phyloP scores from a whole-genome alignment of 2,797 vertebrate genomes.

The Lagocephalus sceleratus region DNA sequence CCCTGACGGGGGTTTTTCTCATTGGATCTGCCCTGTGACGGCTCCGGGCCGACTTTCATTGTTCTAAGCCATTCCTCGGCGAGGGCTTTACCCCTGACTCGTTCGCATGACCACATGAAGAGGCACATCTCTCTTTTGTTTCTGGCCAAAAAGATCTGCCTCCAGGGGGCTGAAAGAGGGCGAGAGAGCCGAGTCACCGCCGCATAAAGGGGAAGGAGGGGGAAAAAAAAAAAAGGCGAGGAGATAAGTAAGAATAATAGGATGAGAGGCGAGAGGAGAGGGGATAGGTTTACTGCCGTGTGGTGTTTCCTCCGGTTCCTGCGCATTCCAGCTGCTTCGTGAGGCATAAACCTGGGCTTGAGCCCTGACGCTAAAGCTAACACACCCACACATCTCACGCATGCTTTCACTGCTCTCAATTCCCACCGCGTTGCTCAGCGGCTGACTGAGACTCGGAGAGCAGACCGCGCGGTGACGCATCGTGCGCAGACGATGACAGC shows the following conservation, averaged over 20 bases:
- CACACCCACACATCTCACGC: conserved; percentile 72
- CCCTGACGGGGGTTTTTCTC: conserved; percentile 36
- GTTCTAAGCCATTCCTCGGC: conserved; percentile 50
- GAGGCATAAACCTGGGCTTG: conserved; percentile 66
- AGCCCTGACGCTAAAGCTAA: conserved; percentile 63
- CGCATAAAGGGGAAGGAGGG: conserved; percentile 12
- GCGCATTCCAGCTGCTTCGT: conserved; percentile 73
- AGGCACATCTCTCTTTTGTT: conserved; percentile 63
- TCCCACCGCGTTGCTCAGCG: conserved; percentile 63
- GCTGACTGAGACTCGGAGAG: conserved; percentile 44
- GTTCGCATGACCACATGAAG: conserved; percentile 46
- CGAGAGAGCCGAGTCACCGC: conserved; percentile 32
- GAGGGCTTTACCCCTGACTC: conserved; percentile 36
- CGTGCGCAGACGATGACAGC: conserved; percentile 53
- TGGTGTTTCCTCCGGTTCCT: conserved; percentile 64
- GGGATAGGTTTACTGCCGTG: conserved; percentile 32
- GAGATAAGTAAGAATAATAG: conserved; percentile 31
- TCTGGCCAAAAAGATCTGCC: conserved; percentile 58
- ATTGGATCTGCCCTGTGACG: conserved; percentile 44
- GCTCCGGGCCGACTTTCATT: conserved; percentile 55
- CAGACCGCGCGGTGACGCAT: conserved; percentile 54
- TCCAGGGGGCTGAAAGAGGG: conserved; percentile 51
- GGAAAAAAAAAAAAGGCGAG: conserved; percentile 23
- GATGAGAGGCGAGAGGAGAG: conserved; percentile 24
- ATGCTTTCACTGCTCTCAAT: conserved; percentile 72